These are phyloP conservation scores for Pleuronectes platessa DNA, from an alignment of 2,113 vertebrate genomes.

Conservation along the genomic window DNA sequence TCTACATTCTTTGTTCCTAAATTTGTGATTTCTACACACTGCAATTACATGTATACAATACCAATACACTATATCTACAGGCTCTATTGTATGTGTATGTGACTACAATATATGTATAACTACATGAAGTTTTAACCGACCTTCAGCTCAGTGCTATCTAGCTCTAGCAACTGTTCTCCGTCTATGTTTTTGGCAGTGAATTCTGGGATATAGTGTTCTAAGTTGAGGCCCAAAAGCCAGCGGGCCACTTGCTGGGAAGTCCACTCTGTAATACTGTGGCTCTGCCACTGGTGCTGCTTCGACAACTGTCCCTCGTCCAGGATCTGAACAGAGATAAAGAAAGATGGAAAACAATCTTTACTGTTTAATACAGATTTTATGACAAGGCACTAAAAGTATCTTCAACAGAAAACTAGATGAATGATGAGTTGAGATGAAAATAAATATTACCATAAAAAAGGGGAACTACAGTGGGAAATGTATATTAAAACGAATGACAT, in stretches of 20 bases:
- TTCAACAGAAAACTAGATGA: not conserved
- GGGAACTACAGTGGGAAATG: not conserved
- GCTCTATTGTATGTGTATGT: not conserved
- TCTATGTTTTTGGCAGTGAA: conserved; percentile 93
- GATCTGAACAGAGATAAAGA: conserved; percentile 80
- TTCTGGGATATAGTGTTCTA: conserved; percentile 92
- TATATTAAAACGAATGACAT: not conserved
- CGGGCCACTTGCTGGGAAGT: conserved; percentile 91
- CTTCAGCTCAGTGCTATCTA: conserved; percentile 92
- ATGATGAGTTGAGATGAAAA: conserved; percentile 2
- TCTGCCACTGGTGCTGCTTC: conserved; percentile 88
- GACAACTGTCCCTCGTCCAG: conserved; percentile 89
- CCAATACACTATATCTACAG: too few relatives aligned
- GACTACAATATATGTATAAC: not conserved
- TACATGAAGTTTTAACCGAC: conserved; percentile 71
- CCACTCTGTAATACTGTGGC: conserved; percentile 89
- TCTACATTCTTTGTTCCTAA: too few relatives aligned
- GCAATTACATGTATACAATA: not conserved
- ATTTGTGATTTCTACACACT: too few relatives aligned
- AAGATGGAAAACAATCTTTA: not conserved
- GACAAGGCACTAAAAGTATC: not conserved
- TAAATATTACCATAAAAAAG: not conserved
- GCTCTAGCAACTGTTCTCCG: conserved; percentile 90
- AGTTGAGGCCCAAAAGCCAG: conserved; percentile 91
- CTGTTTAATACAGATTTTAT: not conserved